phyloP scores from a whole-genome alignment of 1,140 invertebrate genomes.

The Hyles euphorbiae region DNA sequence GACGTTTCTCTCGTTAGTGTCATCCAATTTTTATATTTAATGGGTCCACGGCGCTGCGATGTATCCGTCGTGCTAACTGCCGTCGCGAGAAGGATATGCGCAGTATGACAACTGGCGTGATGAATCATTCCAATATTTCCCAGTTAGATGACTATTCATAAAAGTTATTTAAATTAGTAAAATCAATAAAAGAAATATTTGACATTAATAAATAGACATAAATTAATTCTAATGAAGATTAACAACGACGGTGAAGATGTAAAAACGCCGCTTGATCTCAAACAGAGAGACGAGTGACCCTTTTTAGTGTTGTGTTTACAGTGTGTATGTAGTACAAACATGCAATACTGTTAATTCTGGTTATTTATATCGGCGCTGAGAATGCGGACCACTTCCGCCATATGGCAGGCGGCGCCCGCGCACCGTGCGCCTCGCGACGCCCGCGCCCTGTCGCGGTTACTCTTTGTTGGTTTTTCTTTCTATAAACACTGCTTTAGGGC shows the following conservation, averaged over 20 bases:
- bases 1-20: constrained; percentile 10
- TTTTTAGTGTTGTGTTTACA: not conserved
- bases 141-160: no score
- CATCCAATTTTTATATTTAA: constrained; percentile 12
- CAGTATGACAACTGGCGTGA: no score
- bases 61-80: not conserved
- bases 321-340: constrained; percentile 18
- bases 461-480: constrained; percentile 31
- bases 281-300: no score
- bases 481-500: constrained; percentile 17
- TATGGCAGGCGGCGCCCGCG: constrained; percentile 41
- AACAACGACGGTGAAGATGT: no score
- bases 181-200: no score
- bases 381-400: constrained; percentile 49
- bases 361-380: constrained; percentile 14
- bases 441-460: constrained; percentile 28
- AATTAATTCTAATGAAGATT: no score
- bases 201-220: no score
- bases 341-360: constrained; percentile 3
- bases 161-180: no score
- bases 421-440: constrained; percentile 26
- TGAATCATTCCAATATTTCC: no score
- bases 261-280: no score
- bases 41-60: constrained; percentile 3
- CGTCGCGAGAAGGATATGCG: no score